Percentiles rank a stretch among this genome's conserved stretches.
Evolutionary conservation across 2,888 invertebrate species (phyloP).

Genomic region (Dexiosoma caninum): DNA sequence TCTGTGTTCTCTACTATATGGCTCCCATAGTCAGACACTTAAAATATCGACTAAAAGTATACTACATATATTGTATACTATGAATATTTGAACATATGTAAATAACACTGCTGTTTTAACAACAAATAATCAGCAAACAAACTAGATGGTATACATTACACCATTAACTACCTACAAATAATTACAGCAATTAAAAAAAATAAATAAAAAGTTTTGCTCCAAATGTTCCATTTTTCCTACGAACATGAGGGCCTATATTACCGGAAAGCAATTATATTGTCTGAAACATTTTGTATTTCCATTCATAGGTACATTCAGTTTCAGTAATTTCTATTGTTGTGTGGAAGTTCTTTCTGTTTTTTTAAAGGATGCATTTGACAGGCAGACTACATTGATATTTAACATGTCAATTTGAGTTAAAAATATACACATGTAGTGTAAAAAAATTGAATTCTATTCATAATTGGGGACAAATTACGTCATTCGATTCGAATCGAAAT

Average conservation of each 20-base stretch:
- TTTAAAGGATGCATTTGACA: slow-evolving; percentile 16
- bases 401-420: slow-evolving; percentile 1
- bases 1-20: no score
- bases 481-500: no score
- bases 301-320: slow-evolving; percentile 6
- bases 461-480: no score
- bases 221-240: slow-evolving; percentile 22
- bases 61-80: neutral
- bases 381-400: slow-evolving; percentile 4
- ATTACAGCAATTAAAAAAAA: slow-evolving; percentile 25
- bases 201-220: neutral
- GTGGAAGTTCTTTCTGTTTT: slow-evolving; percentile 23
- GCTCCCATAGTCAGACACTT: no score
- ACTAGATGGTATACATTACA: neutral
- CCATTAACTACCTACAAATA: slow-evolving; percentile 25
- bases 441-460: no score
- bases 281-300: slow-evolving; percentile 33
- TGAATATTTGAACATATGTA: no score
- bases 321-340: slow-evolving; percentile 4
- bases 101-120: neutral
- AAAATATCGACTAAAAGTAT: neutral
- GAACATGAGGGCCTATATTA: no score
- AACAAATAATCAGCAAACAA: slow-evolving; percentile 10
- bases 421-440: neutral
- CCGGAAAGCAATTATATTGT: slow-evolving; percentile 25